A percentile compares a stretch with the other conserved stretches of the same genome.
Evolutionary conservation across 2,888 invertebrate genomes (phyloP).

Genomic region (Amblyteles armatorius): DNA sequence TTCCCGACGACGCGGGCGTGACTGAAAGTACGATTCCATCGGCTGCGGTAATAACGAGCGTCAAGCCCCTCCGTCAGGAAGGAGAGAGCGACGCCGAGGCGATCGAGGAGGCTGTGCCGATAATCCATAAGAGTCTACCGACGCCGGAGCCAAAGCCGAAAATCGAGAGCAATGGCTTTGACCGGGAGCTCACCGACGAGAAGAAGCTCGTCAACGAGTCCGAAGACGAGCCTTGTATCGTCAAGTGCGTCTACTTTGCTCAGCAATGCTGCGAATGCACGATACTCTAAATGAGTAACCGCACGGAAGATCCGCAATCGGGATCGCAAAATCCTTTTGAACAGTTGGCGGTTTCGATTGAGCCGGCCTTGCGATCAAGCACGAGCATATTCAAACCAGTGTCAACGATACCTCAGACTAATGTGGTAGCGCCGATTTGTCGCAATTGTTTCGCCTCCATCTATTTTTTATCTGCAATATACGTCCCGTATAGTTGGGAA

Average conservation of each 20-base stretch:
- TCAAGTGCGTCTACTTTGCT: slow-evolving; percentile 88
- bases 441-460: not conserved
- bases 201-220: slow-evolving; percentile 82
- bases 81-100: slow-evolving; percentile 71
- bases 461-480: not conserved
- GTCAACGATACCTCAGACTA: not conserved
- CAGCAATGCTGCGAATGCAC: slow-evolving; percentile 89
- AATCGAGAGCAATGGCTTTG: slow-evolving; percentile 78
- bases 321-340: not conserved
- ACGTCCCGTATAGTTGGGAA: not conserved
- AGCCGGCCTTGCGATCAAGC: not conserved
- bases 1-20: slow-evolving; percentile 78
- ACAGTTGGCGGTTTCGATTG: not conserved
- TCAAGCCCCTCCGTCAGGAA: slow-evolving; percentile 65
- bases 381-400: not conserved
- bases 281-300: slow-evolving; percentile 72
- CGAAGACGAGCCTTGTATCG: slow-evolving; percentile 87
- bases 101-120: slow-evolving; percentile 78
- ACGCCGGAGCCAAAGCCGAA: slow-evolving; percentile 77
- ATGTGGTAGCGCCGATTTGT: not conserved
- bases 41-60: slow-evolving; percentile 64
- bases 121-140: slow-evolving; percentile 74
- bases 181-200: slow-evolving; percentile 71
- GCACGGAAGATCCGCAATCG: not conserved
- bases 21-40: slow-evolving; percentile 69